Evolutionary conservation across 2,797 vertebrate species (phyloP), one percentile per base, ranked within the genome.

Genomic region (Helostoma temminkii): DNA sequence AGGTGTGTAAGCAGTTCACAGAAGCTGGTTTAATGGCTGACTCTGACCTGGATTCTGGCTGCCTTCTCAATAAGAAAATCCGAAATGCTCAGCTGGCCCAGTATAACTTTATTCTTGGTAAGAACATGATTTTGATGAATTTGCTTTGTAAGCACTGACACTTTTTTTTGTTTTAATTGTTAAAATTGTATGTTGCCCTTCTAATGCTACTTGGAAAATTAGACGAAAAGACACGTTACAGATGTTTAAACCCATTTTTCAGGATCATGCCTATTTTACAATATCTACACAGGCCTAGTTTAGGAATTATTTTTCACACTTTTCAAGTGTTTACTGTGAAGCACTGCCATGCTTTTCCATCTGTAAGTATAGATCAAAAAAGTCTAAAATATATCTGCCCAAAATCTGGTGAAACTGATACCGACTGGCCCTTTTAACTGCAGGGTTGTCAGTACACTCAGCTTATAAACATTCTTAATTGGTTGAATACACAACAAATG

Each of bases 101-200:
- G 42, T 98, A 96, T 77, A 98, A 98, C 90, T 99, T 99, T 66
- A 98, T 98, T 79, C 91, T 98, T 21, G 97, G 97, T 99, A 93
- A 95, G 91, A 72, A 47, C 43, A 36, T 30, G 22, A n/a, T n/a
- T n/a, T n/a, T n/a, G n/a, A n/a, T n/a, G n/a, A n/a, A n/a, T n/a
- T n/a, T n/a, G n/a, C n/a, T n/a, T n/a, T n/a, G n/a, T n/a, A n/a
- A n/a, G n/a, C n/a, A n/a, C n/a, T n/a, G n/a, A n/a, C n/a, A n/a
- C n/a, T n/a, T n/a, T n/a, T n/a, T n/a, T n/a, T n/a, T n/a, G n/a
- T n/a, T n/a, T 18, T 18, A 15, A 42, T 11, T 46, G 32, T 15
- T 45, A 0, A 22, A 11, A 26, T 36, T 3, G 3, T 26, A 26
- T 39, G 24, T 19, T 3, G 4, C 21, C 11, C 16, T 5, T n/a